Conservation (phyloP, 2,113 vertebrate genomes). For the Nerophis lumbriciformis region DNA sequence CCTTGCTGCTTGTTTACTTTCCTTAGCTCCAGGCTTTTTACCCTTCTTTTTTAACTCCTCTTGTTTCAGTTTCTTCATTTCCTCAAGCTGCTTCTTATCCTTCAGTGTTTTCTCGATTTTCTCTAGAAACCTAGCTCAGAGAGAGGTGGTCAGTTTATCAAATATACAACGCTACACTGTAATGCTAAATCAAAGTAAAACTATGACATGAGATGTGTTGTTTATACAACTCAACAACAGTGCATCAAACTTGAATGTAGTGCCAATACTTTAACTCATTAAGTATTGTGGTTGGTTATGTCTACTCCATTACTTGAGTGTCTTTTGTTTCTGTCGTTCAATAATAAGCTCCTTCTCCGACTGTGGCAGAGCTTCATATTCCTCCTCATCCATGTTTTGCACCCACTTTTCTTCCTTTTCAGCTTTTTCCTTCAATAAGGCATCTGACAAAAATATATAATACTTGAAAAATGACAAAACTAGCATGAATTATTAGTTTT, state of each 20-base stretch:
- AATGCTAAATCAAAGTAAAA: no score
- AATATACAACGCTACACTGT: no score
- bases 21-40: constrained; percentile 62
- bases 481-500: not conserved
- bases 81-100: constrained; percentile 62
- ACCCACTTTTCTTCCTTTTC: constrained; percentile 55
- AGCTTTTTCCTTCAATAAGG: constrained; percentile 38
- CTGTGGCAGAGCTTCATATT: constrained; percentile 74
- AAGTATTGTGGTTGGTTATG: not conserved
- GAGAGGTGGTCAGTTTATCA: not conserved
- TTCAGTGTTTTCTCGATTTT: constrained; percentile 57
- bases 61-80: constrained; percentile 66
- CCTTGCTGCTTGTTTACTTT: constrained; percentile 54
- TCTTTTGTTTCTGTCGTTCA: constrained; percentile 50
- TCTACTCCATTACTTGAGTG: constrained; percentile 61
- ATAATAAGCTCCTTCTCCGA: constrained; percentile 61
- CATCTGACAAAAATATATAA: constrained; percentile 53
- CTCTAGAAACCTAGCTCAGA: constrained; percentile 66
- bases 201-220: no score
- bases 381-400: constrained; percentile 75
- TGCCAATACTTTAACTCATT: not conserved
- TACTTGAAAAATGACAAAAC: not conserved
- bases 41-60: constrained; percentile 71
- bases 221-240: no score
- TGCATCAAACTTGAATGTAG: no score